These are phyloP conservation scores for Hyperoplus lanceolatus DNA, from an alignment of 2,797 vertebrate genomes.

Conservation along the genomic window DNA sequence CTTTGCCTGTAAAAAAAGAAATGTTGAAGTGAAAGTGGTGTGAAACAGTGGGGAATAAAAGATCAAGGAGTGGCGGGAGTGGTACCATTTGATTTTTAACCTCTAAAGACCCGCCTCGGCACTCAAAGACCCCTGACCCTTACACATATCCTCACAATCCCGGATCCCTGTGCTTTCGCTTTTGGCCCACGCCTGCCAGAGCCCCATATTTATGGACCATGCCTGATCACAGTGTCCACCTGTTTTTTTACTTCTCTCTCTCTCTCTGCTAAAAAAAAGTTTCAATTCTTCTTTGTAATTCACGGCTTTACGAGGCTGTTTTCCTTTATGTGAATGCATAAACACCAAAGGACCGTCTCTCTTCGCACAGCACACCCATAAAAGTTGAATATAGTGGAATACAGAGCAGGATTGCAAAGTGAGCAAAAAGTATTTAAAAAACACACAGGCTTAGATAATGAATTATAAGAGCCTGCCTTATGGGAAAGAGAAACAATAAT, in stretches of 20 bases:
- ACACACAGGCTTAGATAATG: slow-evolving; percentile 12
- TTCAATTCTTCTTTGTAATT: slow-evolving; percentile 69
- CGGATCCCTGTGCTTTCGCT: slow-evolving; percentile 44
- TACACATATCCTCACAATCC: slow-evolving; percentile 58
- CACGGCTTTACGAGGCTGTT: slow-evolving; percentile 37
- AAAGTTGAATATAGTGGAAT: background rate
- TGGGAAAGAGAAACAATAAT: slow-evolving; percentile 15
- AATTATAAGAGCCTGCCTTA: slow-evolving; percentile 4
- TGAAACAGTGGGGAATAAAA: slow-evolving; percentile 65
- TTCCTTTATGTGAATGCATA: slow-evolving; percentile 19
- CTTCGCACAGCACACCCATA: background rate
- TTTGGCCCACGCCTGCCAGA: slow-evolving; percentile 55
- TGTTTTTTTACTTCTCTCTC: slow-evolving; percentile 76
- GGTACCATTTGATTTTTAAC: slow-evolving; percentile 71
- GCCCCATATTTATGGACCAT: slow-evolving; percentile 74
- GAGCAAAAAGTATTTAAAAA: background rate
- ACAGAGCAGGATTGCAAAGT: background rate
- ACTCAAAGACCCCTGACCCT: slow-evolving; percentile 68
- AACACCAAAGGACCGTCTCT: slow-evolving; percentile 4
- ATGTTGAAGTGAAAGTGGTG: slow-evolving; percentile 35
- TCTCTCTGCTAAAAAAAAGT: slow-evolving; percentile 50
- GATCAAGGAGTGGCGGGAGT: slow-evolving; percentile 67
- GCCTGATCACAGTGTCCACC: slow-evolving; percentile 75
- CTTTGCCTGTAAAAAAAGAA: slow-evolving; percentile 47
- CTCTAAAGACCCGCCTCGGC: slow-evolving; percentile 53